Evolutionary conservation across 2,888 invertebrate species (phyloP), one percentile per base, ranked within the genome.

Genomic region (Danaus chrysippus): DNA sequence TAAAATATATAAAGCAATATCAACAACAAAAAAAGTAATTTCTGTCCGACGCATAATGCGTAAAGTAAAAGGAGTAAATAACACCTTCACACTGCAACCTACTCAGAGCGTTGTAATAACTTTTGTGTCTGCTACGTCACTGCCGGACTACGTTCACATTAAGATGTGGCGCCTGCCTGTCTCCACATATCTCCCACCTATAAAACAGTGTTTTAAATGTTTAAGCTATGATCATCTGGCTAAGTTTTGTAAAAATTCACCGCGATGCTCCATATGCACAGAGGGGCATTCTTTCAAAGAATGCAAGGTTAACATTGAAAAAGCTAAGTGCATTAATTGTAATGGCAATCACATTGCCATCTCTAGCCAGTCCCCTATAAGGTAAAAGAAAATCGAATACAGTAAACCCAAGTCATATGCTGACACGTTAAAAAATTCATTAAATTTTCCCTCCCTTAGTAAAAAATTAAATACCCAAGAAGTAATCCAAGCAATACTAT

Each of bases 171-270:
- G 56, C 0, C 55, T 55, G 34, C 17, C 42, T 34, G 55, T 62
- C 17, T n/a, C 42, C 5, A 44, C 54, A 3, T 64, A 66, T 41
- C 12, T 62, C 11, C 62, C 61, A 13, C 63, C 64, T n/a, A 63
- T 67, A 0, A 67, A 63, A 41, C 63, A 67, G 52, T 67, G 67
- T 23, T 46, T 67, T 12, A n/a, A 46, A 5, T 65, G 67, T 17
- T 13, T 67, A 3, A 44, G 60, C 34, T 68, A 60, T 58, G 68
- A 58, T 41, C 65, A 65, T 42, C 58, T 67, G 1, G 65, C 63
- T 15, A 67, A 67, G 34, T 65, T 63, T 56, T 65, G 65, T 58
- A 67, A 67, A 42, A 67, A 65, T 34, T n/a, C 56, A n/a, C 55
- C 63, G 34, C 34, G 52, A 43, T 65, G 59, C 23, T 59, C 63